Percentiles rank a stretch among this genome's conserved stretches.
Evolutionary conservation across 2,888 invertebrate species (phyloP).

Genomic region (Chloroclysta siterata): DNA sequence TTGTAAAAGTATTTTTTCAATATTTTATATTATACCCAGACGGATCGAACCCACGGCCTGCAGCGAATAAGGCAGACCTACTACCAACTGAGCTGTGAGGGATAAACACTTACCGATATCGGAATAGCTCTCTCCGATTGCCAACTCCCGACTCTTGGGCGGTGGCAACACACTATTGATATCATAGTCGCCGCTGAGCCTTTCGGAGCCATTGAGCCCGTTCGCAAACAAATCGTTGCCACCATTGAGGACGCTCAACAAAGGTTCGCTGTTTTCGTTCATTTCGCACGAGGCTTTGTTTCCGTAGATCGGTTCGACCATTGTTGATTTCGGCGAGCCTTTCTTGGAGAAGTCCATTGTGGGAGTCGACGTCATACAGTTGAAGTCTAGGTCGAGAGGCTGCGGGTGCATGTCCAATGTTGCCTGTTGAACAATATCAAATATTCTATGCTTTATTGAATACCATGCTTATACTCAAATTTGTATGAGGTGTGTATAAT

Average conservation of each 20-base stretch:
- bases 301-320: conserved; percentile 79
- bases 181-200: conserved; percentile 80
- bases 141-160: conserved; percentile 79
- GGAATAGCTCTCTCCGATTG: conserved; percentile 82
- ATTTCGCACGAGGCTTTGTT: conserved; percentile 77
- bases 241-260: conserved; percentile 73
- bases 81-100: no score
- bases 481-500: no score
- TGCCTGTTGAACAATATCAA: conserved; percentile 53
- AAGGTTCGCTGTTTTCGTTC: conserved; percentile 71
- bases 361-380: conserved; percentile 77
- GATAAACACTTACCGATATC: conserved; percentile 73
- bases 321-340: conserved; percentile 73
- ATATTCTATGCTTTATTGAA: conserved; percentile 3
- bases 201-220: conserved; percentile 67
- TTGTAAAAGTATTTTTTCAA: no score
- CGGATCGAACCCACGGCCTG: no score
- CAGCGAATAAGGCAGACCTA: no score
- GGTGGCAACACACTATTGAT: conserved; percentile 79
- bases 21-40: no score
- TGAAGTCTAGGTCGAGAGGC: conserved; percentile 78
- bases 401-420: conserved; percentile 77
- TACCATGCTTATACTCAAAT: no score
- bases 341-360: conserved; percentile 77
- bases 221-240: conserved; percentile 76